phyloP scores from a whole-genome alignment of 2,113 vertebrate genomes.

The Stegostoma tigrinum region DNA sequence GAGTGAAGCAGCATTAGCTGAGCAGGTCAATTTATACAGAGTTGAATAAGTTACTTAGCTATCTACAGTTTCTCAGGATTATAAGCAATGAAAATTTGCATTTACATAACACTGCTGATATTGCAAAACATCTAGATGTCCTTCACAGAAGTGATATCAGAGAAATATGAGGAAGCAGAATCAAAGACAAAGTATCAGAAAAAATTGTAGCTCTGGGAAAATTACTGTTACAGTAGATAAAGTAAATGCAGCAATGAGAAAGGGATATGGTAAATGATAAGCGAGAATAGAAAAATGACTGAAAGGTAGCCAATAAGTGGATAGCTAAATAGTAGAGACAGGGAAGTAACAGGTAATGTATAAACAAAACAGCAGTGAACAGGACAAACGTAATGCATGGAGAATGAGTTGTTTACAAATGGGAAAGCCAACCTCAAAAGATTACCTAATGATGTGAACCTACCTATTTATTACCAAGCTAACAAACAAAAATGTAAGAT shows the following conservation, averaged over 20 bases:
- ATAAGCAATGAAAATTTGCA: background rate
- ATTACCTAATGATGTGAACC: background rate
- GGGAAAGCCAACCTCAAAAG: background rate
- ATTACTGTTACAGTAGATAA: background rate
- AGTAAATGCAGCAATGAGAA: background rate
- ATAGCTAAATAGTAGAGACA: background rate
- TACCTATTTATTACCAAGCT: background rate
- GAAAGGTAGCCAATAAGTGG: background rate
- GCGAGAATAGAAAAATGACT: background rate
- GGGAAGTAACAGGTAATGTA: background rate
- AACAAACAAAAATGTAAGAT: background rate
- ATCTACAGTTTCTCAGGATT: background rate
- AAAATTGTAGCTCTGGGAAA: background rate
- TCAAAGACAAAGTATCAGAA: background rate
- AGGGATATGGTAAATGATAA: background rate
- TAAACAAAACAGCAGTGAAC: background rate
- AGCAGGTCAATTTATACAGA: background rate
- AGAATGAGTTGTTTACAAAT: background rate
- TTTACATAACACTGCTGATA: background rate
- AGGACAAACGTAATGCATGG: background rate
- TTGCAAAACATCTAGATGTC: background rate
- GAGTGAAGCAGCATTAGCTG: background rate
- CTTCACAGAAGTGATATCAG: background rate
- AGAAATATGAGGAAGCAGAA: background rate
- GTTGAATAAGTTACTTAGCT: background rate